Evolutionary conservation across 2,888 invertebrate species (phyloP).

Genomic region (Pterostichus madidus): DNA sequence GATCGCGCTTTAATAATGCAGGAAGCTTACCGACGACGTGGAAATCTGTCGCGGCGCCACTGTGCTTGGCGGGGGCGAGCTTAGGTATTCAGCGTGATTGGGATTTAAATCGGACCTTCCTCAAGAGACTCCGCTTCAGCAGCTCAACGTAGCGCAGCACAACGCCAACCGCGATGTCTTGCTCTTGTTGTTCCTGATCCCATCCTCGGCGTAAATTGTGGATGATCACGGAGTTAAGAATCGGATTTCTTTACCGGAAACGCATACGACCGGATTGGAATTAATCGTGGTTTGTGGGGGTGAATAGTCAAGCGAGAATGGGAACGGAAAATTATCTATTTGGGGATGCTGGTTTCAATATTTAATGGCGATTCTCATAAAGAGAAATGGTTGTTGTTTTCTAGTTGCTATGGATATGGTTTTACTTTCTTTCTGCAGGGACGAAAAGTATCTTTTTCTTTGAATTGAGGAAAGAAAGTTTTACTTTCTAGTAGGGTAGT

Average conservation of each 20-base stretch:
- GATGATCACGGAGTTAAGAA: conserved; percentile 1
- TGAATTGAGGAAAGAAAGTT: no score
- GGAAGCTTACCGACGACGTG: conserved; percentile 6
- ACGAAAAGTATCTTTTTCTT: no score
- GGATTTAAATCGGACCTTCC: conserved; percentile 50
- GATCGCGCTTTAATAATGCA: conserved; percentile 18
- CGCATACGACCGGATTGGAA: conserved; percentile 4
- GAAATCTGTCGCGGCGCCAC: conserved; percentile 38
- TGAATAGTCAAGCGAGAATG: no score
- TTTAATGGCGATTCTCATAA: no score
- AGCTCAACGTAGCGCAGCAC: neutral
- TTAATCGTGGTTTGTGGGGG: neutral
- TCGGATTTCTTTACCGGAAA: conserved; percentile 37
- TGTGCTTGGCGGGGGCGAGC: neutral
- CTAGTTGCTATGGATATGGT: no score
- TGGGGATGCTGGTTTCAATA: no score
- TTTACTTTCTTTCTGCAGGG: no score
- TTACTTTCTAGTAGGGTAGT: no score
- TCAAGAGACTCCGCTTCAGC: conserved; percentile 27
- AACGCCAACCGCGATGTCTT: neutral
- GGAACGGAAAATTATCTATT: no score
- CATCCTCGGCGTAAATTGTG: conserved; percentile 19
- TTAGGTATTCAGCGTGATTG: conserved; percentile 52
- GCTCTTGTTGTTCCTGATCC: conserved; percentile 12
- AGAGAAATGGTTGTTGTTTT: no score